Evolutionary conservation across 1,140 invertebrate genomes (phyloP).

Genomic region (Drosophila leontia): DNA sequence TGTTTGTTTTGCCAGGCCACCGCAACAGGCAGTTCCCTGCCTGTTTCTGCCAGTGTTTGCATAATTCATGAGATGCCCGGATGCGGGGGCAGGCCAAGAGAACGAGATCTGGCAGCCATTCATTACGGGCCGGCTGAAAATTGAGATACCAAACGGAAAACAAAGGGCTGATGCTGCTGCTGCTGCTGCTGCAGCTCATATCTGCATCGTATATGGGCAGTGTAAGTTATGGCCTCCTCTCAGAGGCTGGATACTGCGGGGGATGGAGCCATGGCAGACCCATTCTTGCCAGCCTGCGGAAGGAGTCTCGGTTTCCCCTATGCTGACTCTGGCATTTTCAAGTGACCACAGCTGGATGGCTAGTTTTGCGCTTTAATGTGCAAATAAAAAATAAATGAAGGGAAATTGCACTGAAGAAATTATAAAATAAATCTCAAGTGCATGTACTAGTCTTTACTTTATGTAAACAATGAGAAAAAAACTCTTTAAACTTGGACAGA

Average conservation of each 20-base stretch:
- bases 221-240: slow-evolving; percentile 42
- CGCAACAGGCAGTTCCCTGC: slow-evolving; percentile 11
- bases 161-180: slow-evolving; percentile 23
- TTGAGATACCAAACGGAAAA: slow-evolving; percentile 50
- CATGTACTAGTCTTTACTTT: background rate
- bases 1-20: slow-evolving; percentile 42
- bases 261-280: background rate
- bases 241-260: background rate
- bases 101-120: slow-evolving; percentile 45
- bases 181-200: slow-evolving; percentile 23
- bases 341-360: slow-evolving; percentile 21
- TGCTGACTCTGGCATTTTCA: slow-evolving; percentile 24
- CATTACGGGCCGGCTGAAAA: slow-evolving; percentile 37
- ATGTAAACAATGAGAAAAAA: background rate
- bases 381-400: background rate
- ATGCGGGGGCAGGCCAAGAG: slow-evolving; percentile 31
- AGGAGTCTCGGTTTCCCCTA: slow-evolving; percentile 30
- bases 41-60: slow-evolving; percentile 26
- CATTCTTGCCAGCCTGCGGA: slow-evolving; percentile 5
- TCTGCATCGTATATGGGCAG: slow-evolving; percentile 48
- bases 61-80: slow-evolving; percentile 36
- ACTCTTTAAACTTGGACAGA: too few species aligned
- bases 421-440: background rate
- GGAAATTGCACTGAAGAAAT: background rate
- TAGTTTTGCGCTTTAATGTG: background rate